Evolutionary conservation across 2,888 invertebrate genomes (phyloP).

Genomic region (Cartodere bifasciata): DNA sequence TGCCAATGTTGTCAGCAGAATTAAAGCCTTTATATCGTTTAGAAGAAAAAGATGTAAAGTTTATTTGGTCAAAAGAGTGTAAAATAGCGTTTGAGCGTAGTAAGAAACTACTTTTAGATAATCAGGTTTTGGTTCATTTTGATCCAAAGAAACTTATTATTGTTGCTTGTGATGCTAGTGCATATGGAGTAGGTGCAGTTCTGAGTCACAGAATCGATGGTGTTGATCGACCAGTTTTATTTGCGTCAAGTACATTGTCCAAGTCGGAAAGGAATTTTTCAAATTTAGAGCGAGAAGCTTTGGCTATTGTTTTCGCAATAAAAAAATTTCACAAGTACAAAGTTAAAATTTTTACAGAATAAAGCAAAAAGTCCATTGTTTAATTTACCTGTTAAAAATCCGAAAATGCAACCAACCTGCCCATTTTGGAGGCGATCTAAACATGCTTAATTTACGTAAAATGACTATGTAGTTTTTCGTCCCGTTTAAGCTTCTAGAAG

Average conservation of each 20-base stretch:
- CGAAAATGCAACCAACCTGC: too few relatives aligned
- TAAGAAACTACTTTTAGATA: conserved; percentile 15
- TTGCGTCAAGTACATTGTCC: conserved; percentile 13
- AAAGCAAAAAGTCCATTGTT: too few relatives aligned
- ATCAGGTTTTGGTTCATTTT: conserved; percentile 15
- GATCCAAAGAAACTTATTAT: conserved; percentile 15
- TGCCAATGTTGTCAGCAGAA: conserved; percentile 15
- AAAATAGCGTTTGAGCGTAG: conserved; percentile 14
- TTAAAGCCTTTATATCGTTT: conserved; percentile 14
- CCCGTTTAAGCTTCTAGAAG: too few relatives aligned
- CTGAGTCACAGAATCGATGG: conserved; percentile 16
- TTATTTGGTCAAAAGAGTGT: conserved; percentile 14
- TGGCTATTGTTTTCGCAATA: conserved; percentile 12
- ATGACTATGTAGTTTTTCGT: too few relatives aligned
- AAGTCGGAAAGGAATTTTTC: conserved; percentile 11
- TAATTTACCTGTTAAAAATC: too few relatives aligned
- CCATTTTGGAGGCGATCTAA: too few relatives aligned
- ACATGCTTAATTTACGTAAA: too few relatives aligned
- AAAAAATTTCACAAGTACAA: conserved; percentile 14
- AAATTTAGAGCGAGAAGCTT: conserved; percentile 11
- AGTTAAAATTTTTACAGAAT: too few relatives aligned
- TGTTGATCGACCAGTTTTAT: conserved; percentile 14
- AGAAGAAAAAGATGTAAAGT: too few relatives aligned
- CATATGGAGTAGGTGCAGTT: conserved; percentile 18
- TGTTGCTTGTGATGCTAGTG: conserved; percentile 16